Base-by-base conservation (phyloP, 2,113 vertebrate genomes). In the Bucco capensis region DNA sequence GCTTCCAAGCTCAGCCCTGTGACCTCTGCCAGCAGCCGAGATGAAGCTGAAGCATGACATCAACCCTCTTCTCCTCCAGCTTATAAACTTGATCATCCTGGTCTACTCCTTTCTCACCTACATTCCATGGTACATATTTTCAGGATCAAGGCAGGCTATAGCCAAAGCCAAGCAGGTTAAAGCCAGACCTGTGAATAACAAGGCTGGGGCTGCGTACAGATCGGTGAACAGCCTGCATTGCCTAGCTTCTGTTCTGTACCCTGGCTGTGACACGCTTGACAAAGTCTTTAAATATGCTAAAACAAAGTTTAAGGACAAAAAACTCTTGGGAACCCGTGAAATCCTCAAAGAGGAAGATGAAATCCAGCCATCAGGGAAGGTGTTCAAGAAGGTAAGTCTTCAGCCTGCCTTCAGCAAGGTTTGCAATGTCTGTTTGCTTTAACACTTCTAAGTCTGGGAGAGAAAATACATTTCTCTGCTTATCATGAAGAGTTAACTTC, bases 331-430 rank as follows among this genome's bases (percentile, higher is more conserved):
- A 76, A 99, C 98, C 5, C 98, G 99, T 79, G 98, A 99, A 96
- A 85, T 99, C 90, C 97, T 99, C 66, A 98, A 97, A 30, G 98
- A 99, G 90, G 98, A 99, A 95, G 99, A 99, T 72, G 99, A 99
- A 98, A 93, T 96, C n/a, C 99, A 99, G 76, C 97, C 98, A 58
- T 99, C 99, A 25, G 99, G 99, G 70, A 99, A 98, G 94, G 90
- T 99, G 93, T 99, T 99, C 97, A 99, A 99, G 80, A 99, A 99
- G 99, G 99, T 99, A 96, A 94, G 96, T 69, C 30, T 27, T 61
- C 47, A 18, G 6, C 54, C 46, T 92, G 24, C 19, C 42, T 83
- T 56, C 30, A 28, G 30, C n/a, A 58, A 4, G 19, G 67, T 73
- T 78, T 80, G 13, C 5, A 4, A 44, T 58, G 3, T 14, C 3